A percentile compares a stretch with the other conserved stretches of the same genome.
Evolutionary conservation across 2,888 invertebrate species (phyloP).

Genomic region (Anaspis maculata): DNA sequence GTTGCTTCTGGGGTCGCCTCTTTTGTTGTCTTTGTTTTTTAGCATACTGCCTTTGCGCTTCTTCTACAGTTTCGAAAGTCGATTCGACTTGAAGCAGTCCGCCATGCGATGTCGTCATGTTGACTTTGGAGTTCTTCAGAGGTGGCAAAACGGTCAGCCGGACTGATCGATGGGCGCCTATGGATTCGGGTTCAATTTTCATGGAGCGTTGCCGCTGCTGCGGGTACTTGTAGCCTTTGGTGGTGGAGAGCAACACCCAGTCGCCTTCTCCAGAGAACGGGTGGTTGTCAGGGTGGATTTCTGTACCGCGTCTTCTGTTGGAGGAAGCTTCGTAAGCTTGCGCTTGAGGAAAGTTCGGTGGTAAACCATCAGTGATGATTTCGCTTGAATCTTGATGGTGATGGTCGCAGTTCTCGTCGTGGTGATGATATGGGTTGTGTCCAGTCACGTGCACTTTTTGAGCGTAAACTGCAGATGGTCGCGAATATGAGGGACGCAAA

Average conservation of each 20-base stretch:
- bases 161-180: constrained; percentile 33
- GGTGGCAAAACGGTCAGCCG: constrained; percentile 65
- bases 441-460: constrained; percentile 28
- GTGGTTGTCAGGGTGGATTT: constrained; percentile 48
- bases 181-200: constrained; percentile 23
- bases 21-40: constrained; percentile 29
- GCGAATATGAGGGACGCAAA: constrained; percentile 11
- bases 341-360: constrained; percentile 45
- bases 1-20: constrained; percentile 14
- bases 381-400: constrained; percentile 16
- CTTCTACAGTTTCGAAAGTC: constrained; percentile 62
- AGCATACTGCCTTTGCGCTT: constrained; percentile 45
- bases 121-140: constrained; percentile 50
- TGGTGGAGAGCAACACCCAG: constrained; percentile 70
- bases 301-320: constrained; percentile 25
- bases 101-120: constrained; percentile 63
- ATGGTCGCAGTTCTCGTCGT: constrained; percentile 21
- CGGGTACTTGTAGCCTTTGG: constrained; percentile 61
- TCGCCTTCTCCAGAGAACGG: constrained; percentile 64
- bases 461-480: constrained; percentile 19
- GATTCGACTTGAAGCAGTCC: constrained; percentile 68
- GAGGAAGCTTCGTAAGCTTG: constrained; percentile 15
- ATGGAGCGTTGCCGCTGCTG: constrained; percentile 34
- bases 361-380: constrained; percentile 50
- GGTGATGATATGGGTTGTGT: constrained; percentile 9